Percentiles rank a stretch among this genome's conserved stretches.
These are phyloP conservation scores for Danaus melanippus DNA, from an alignment of 1,140 invertebrate species.

Conservation along the genomic window DNA sequence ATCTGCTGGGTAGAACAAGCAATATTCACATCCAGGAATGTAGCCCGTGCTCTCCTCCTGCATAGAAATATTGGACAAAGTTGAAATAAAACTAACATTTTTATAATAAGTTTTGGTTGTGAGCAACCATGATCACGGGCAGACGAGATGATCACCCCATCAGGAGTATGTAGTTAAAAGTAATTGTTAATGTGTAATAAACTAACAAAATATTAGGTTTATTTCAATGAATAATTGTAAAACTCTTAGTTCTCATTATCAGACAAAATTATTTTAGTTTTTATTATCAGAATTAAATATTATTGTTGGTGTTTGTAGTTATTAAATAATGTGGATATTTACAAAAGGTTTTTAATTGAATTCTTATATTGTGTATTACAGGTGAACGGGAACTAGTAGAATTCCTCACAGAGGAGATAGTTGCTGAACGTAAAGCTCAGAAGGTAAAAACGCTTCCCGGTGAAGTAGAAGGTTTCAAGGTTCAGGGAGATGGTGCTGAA, in stretches of 20 bases:
- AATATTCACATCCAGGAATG: slow-evolving; percentile 43
- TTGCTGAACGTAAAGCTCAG: slow-evolving; percentile 86
- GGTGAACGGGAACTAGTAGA: slow-evolving; percentile 89
- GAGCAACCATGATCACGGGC: background rate
- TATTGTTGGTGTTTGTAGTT: background rate
- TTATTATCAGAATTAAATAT: slow-evolving; percentile 4
- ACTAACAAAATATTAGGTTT: no score
- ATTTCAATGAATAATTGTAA: no score
- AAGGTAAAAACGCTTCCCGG: slow-evolving; percentile 82
- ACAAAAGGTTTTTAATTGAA: no score
- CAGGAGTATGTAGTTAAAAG: no score
- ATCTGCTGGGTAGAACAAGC: slow-evolving; percentile 37
- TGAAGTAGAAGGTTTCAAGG: slow-evolving; percentile 85
- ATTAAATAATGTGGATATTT: no score
- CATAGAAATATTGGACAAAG: slow-evolving; percentile 44
- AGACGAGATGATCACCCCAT: no score
- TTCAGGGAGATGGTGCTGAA: slow-evolving; percentile 83
- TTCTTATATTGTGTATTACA: slow-evolving; percentile 39
- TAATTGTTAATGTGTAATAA: no score
- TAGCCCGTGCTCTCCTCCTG: slow-evolving; percentile 25
- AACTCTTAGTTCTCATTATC: background rate
- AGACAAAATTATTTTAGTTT: background rate
- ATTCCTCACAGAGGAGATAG: slow-evolving; percentile 91
- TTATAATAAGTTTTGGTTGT: background rate
- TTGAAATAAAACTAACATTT: background rate